A percentile compares a stretch with the other conserved stretches of the same genome.
Evolutionary conservation across 2,113 vertebrate genomes (phyloP).

Genomic region (Phainopepla nitens): DNA sequence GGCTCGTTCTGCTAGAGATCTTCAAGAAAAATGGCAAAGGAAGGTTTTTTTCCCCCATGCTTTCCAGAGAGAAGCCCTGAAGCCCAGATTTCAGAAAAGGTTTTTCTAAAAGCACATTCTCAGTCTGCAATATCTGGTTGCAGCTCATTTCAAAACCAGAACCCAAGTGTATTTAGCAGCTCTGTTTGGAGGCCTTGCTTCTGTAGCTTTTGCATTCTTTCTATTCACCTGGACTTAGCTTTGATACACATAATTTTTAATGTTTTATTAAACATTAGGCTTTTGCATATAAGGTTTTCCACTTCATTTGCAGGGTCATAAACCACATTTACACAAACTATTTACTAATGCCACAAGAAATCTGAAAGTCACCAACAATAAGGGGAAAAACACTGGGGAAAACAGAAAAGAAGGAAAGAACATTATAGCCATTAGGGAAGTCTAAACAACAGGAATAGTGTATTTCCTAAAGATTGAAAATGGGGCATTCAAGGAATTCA

Average conservation of each 20-base stretch:
- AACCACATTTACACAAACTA: background rate
- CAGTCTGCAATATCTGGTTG: background rate
- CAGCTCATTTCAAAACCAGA: background rate
- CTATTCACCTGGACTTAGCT: background rate
- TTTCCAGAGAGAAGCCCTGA: background rate
- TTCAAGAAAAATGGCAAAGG: background rate
- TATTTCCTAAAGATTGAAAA: background rate
- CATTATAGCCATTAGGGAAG: background rate
- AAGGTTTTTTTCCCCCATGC: rapidly evolving
- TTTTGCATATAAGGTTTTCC: background rate
- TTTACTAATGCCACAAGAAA: background rate
- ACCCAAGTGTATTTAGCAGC: background rate
- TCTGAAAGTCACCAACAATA: background rate
- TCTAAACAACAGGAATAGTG: background rate
- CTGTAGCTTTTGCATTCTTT: background rate
- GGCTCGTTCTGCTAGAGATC: background rate
- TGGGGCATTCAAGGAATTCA: background rate
- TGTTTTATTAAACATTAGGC: background rate
- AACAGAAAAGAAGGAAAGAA: background rate
- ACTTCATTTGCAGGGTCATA: background rate
- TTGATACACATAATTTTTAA: background rate
- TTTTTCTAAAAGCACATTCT: background rate
- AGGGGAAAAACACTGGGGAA: background rate
- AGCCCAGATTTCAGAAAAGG: background rate
- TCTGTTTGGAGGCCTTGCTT: background rate